Base-by-base conservation (phyloP, 2,797 vertebrate genomes). In the Molossus alvarezi region DNA sequence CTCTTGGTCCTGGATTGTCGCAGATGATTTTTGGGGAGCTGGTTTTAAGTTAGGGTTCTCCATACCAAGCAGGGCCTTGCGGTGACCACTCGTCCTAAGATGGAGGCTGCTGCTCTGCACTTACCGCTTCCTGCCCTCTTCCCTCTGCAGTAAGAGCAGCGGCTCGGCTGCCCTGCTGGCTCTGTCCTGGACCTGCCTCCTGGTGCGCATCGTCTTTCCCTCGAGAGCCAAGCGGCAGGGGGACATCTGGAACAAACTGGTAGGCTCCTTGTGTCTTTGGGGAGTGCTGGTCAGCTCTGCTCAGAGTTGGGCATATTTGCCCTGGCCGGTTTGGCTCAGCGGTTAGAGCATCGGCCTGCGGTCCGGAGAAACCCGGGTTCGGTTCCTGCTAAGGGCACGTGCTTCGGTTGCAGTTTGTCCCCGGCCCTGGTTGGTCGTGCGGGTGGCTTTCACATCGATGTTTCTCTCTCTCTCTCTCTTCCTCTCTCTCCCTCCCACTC, bases 211-310 rank as follows among this genome's bases (percentile, higher is more conserved):
- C 4, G 99, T 99, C 95, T 99, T 99, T 97, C 98, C 99, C 72
- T 97, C 97, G 0, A 98, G 98, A 60, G 99, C 99, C 88, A 99
- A 99, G 97, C 98, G 99, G 97, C 98, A 99, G 90, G 99, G 99
- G 48, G 98, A 99, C 86, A 97, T 98, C 25, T 99, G 99, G 99
- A 99, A 99, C 97, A 99, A 99, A 98, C 98, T 99, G 99, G 99
- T 99, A 98, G 60, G 99, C 98, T 80, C 72, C 58, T 62, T 12
- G 58, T 48, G 27, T 53, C 55, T 94, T 58, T 57, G 25, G 21
- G 76, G 53, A 0, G 3, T 5, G n/a, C 60, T 3, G 17, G 55
- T 67, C 71, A 87, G n/a, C 53, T 92, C n/a, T 72, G 23, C 51
- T 13, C 62, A 65, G n/a, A 29, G 55, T 53, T 87, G 15, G 57